A percentile compares a stretch with the other conserved stretches of the same genome.
Conservation (phyloP, 2,888 invertebrate genomes). For the Galeopsomyia nigrocyanea region DNA sequence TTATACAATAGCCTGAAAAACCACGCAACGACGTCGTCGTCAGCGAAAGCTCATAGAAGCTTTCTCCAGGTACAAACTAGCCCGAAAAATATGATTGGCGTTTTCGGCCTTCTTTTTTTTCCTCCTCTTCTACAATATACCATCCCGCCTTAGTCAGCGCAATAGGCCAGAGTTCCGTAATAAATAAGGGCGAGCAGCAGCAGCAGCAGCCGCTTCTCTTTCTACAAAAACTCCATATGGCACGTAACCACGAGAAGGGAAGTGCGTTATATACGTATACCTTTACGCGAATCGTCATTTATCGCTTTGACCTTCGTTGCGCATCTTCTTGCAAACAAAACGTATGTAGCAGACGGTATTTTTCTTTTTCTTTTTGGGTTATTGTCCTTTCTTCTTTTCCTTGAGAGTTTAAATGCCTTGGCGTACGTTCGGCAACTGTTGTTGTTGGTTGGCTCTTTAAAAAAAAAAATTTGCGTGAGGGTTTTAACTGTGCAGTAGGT, state of each 20-base stretch:
- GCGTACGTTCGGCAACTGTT: no score
- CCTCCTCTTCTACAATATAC: constrained; percentile 32
- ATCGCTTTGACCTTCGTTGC: constrained; percentile 8
- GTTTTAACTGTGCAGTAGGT: no score
- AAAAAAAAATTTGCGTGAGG: no score
- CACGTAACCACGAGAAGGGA: constrained; percentile 52
- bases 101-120: constrained; percentile 22
- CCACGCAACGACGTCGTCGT: no score
- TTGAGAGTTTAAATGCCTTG: no score
- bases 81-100: constrained; percentile 17
- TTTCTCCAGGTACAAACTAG: no score
- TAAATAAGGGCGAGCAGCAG: constrained; percentile 47
- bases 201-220: constrained; percentile 50
- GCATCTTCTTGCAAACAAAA: background rate
- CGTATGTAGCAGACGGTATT: no score
- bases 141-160: constrained; percentile 47
- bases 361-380: no score
- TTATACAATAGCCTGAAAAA: no score
- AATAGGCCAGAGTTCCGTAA: constrained; percentile 58
- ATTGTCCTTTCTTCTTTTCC: no score
- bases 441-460: no score
- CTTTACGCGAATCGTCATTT: constrained; percentile 18
- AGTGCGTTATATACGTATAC: constrained; percentile 43
- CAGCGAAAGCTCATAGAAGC: no score
- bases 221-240: constrained; percentile 57